Evolutionary conservation across 2,113 vertebrate genomes (phyloP), one percentile per base, ranked within the genome.

Genomic region (Telmatochromis sp.): DNA sequence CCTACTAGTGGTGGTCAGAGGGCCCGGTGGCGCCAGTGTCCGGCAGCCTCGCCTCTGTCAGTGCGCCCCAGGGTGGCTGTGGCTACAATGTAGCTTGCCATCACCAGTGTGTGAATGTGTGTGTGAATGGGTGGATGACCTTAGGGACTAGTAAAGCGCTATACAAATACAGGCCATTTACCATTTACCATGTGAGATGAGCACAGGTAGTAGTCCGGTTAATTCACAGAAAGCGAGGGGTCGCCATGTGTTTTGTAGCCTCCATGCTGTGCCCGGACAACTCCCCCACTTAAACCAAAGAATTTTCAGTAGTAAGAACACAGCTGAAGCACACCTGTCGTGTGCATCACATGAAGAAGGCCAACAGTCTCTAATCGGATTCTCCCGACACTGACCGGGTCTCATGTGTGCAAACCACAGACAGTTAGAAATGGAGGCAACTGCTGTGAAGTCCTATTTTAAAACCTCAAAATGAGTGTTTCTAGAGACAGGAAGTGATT

Each of bases 231-330:
- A 26, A 45, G 21, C 21, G 2, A 26, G 68, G 21, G 37, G 13
- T 15, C 3, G 1, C 23, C 40, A 17, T 45, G 68, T 73, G 68
- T 73, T 17, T 26, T 26, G 68, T 10, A 73, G 40, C 40, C 68
- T 73, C 40, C 40, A 73, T 1, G 40, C 40, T 73, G 40, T 26
- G 21, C 13, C 40, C 14, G 4, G 40, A 73, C 21, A 45, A 45
- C 68, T 17, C 14, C 21, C 21, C 13, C 37, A 42, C 13, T 28
- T 26, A 17, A 45, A 26, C 21, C 21, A 26, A 73, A 45, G 37
- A 17, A 45, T 73, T 73, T 45, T 73, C 68, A 73, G 37, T 45
- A 45, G 68, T 73, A 10, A 28, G 68, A 17, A 73, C 40, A 73
- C 40, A 71, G n/a, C n/a, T 15, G n/a, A 71, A 71, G 12, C 65